Evolutionary conservation across 2,797 vertebrate species (phyloP).

Genomic region (Gorsachius magnificus): DNA sequence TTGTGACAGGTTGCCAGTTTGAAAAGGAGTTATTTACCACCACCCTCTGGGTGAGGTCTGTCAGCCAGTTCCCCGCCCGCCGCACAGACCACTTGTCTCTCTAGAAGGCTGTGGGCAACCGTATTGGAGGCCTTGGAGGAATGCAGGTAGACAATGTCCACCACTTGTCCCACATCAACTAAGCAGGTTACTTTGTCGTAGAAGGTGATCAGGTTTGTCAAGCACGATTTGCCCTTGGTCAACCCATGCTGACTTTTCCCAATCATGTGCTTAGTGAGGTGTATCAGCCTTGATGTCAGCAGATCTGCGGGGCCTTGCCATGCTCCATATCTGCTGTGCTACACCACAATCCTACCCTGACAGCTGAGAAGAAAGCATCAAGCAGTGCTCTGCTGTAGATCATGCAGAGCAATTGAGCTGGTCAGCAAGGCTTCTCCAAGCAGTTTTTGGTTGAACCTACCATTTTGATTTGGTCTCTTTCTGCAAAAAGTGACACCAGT

Average conservation of each 20-base stretch:
- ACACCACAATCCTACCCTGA: background rate
- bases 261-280: background rate
- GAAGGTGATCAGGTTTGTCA: background rate
- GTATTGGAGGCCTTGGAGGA: background rate
- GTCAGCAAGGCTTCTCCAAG: background rate
- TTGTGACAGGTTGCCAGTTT: background rate
- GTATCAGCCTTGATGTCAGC: background rate
- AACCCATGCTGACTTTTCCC: background rate
- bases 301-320: background rate
- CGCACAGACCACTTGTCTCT: no score
- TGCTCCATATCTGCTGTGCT: fast-evolving
- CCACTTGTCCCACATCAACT: background rate
- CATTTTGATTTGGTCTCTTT: background rate
- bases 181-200: background rate
- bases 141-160: background rate
- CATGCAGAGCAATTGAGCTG: fast-evolving
- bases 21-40: background rate
- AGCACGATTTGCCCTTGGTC: background rate
- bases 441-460: background rate
- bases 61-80: no score
- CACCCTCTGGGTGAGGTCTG: background rate
- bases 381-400: background rate
- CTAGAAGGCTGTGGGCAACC: no score
- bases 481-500: background rate
- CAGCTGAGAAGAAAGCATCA: background rate